Evolutionary conservation across 2,888 invertebrate species (phyloP).

Genomic region (Thymelicus lineola): DNA sequence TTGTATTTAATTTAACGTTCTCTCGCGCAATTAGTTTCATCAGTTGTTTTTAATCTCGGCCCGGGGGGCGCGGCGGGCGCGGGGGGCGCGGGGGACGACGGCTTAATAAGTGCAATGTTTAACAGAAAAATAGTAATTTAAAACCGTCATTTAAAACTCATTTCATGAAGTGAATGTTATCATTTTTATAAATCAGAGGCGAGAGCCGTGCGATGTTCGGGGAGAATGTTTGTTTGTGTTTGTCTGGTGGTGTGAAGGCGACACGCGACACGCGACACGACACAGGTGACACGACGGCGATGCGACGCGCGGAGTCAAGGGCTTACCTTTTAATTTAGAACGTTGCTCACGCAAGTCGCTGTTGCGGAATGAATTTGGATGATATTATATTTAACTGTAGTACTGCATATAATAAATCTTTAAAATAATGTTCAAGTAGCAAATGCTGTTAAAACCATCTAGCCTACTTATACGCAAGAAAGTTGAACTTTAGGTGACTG

Average conservation of each 20-base stretch:
- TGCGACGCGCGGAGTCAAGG: conserved; percentile 30
- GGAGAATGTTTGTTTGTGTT: conserved; percentile 5
- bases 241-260: conserved; percentile 7
- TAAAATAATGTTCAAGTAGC: too few species aligned
- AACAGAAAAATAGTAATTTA: conserved; percentile 14
- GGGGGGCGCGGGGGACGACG: conserved; percentile 14
- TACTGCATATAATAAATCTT: too few species aligned
- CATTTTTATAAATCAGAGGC: conserved; percentile 21
- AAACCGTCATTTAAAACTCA: conserved; percentile 15
- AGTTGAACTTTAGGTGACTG: too few species aligned
- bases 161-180: conserved; percentile 16
- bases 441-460: too few species aligned
- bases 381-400: too few species aligned
- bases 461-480: too few species aligned
- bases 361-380: too few species aligned
- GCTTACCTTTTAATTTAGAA: not conserved
- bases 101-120: conserved; percentile 13
- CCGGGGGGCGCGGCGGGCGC: too few species aligned
- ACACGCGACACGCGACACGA: too few species aligned
- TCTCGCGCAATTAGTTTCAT: conserved; percentile 14
- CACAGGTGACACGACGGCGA: conserved; percentile 9
- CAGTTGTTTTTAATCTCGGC: conserved; percentile 13
- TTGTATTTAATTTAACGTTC: conserved; percentile 22
- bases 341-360: too few species aligned
- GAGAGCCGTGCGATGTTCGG: not conserved